Base-by-base conservation (phyloP, 1,140 invertebrate genomes). In the Cyphomyrmex costatus region DNA sequence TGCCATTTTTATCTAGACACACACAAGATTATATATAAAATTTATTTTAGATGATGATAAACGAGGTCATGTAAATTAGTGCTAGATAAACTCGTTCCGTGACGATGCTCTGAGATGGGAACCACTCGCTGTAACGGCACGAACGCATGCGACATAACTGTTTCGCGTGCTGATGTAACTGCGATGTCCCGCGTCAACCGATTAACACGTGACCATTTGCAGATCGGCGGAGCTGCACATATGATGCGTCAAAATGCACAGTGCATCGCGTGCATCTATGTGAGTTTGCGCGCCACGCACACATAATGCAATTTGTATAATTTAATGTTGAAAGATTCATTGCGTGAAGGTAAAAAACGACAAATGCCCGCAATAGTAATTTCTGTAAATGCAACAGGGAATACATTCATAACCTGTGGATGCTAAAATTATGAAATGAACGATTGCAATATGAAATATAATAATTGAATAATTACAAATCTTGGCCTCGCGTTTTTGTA, bases 161-260 rank as follows among this genome's bases (percentile, higher is more conserved):
- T 51, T 53, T 88, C 70, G 58, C 19, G 30, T 56, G 78, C 5
- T 71, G 66, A 84, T 76, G 78, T 30, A 56, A 33, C 63, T 3
- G 21, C n/a, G 78, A 76, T 84, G 63, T 76, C 63, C 24, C 46
- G 68, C 42, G 78, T 76, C 27, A 56, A 56, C 33, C 46, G 82
- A 87, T 87, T 88, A 88, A 87, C 70, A 56, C 86, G 60, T 19
- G 70, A 24, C 61, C 46, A 63, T 61, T 87, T 77, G 74, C 61
- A 30, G 70, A 87, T 84, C 42, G 46, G 27, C 76, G 36, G 53
- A 79, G 33, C 14, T 27, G 19, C 4, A 33, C 6, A 4, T 24
- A 14, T 21, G 36, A 4, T 51, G 42, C 21, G 3, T 30, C 7
- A 80, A 42, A 53, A 19, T 60, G 56, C 33, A 24, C 14, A 36